phyloP scores from a whole-genome alignment of 1,140 invertebrate species.

The Drosophila sp. region DNA sequence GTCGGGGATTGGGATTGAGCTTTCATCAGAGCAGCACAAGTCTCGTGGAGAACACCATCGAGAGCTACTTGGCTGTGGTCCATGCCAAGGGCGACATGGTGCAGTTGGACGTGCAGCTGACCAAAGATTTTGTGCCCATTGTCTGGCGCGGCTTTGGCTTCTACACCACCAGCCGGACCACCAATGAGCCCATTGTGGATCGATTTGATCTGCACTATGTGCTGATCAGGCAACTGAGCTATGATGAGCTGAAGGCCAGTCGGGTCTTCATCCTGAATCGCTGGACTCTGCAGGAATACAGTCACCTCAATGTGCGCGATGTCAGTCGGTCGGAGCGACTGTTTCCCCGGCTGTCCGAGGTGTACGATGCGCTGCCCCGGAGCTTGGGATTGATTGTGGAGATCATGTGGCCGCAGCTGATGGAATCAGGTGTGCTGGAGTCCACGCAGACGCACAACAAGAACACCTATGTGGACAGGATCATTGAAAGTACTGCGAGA shows the following conservation, averaged over 20 bases:
- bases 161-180: slow-evolving; percentile 85
- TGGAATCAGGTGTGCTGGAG: slow-evolving; percentile 93
- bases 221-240: slow-evolving; percentile 95
- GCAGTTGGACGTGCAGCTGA: slow-evolving; percentile 97
- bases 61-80: slow-evolving; percentile 93
- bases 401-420: slow-evolving; percentile 97
- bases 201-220: slow-evolving; percentile 92
- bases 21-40: slow-evolving; percentile 86
- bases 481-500: slow-evolving; percentile 90
- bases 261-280: slow-evolving; percentile 75
- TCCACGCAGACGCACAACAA: slow-evolving; percentile 94
- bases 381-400: slow-evolving; percentile 96
- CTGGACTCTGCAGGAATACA: slow-evolving; percentile 65
- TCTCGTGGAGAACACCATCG: slow-evolving; percentile 95
- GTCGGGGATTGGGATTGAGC: slow-evolving; percentile 91
- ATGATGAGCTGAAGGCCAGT: slow-evolving; percentile 93
- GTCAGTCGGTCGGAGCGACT: slow-evolving; percentile 91
- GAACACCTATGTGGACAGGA: slow-evolving; percentile 93
- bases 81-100: slow-evolving; percentile 95
- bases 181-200: slow-evolving; percentile 91
- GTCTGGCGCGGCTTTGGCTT: slow-evolving; percentile 98
- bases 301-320: slow-evolving; percentile 59
- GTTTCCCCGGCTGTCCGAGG: slow-evolving; percentile 93
- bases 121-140: slow-evolving; percentile 96
- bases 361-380: slow-evolving; percentile 90